phyloP scores from a whole-genome alignment of 35 echinoderm and acorn worm genomes.

The Eucidaris tribuloides region DNA sequence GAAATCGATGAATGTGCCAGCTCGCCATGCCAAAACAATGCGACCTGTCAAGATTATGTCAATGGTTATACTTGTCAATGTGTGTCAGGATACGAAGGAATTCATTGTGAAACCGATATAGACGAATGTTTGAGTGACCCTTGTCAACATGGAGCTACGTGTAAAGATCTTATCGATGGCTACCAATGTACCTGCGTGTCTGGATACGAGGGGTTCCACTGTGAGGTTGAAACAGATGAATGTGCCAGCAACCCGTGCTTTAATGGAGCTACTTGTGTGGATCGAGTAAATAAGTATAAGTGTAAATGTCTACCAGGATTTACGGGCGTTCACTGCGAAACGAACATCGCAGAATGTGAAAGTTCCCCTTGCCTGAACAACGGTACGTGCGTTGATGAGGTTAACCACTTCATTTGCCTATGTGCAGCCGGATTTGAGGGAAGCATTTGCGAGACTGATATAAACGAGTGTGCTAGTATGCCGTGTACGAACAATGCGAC shows the following conservation, averaged over 20 bases:
- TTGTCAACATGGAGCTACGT: constrained; percentile 43
- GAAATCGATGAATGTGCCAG: background rate
- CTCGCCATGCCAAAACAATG: constrained; percentile 2
- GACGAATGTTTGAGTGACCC: constrained; percentile 57
- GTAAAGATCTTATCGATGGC: constrained; percentile 41
- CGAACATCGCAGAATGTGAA: constrained; percentile 24
- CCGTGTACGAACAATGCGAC: constrained; percentile 25
- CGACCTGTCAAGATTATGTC: constrained; percentile 42
- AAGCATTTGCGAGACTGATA: constrained; percentile 16
- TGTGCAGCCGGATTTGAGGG: constrained; percentile 39
- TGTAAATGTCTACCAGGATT: constrained; percentile 45
- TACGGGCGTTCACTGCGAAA: background rate
- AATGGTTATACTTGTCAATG: constrained; percentile 55
- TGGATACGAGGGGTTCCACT: constrained; percentile 56
- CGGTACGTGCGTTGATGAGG: too few species aligned
- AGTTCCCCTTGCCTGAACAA: too few species aligned
- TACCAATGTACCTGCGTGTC: constrained; percentile 49
- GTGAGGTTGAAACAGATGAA: constrained; percentile 69
- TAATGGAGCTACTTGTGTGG: constrained; percentile 50
- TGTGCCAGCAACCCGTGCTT: constrained; percentile 50
- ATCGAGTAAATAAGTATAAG: constrained; percentile 56
- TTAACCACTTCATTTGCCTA: constrained; percentile 34
- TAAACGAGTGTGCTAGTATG: constrained; percentile 35
- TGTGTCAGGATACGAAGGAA: constrained; percentile 22
- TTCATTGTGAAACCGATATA: constrained; percentile 39